These are phyloP conservation scores for Coelopa frigida DNA, from an alignment of 1,140 invertebrate genomes.

Conservation along the genomic window DNA sequence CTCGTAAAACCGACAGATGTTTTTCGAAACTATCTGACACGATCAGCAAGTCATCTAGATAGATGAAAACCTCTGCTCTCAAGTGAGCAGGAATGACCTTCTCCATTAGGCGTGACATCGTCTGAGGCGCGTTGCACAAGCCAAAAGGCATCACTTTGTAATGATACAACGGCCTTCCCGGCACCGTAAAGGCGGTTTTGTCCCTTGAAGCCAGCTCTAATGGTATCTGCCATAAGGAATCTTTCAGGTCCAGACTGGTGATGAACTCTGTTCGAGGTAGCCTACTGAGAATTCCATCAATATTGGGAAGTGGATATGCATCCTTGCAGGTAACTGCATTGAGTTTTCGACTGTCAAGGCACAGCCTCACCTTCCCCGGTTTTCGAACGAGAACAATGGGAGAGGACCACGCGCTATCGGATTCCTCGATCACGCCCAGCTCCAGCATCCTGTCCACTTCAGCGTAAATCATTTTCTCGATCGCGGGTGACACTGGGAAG, in stretches of 20 bases:
- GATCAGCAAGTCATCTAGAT: conserved; percentile 13
- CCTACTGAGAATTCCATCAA: conserved; percentile 29
- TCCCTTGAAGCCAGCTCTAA: conserved; percentile 14
- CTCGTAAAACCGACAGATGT: conserved; percentile 3
- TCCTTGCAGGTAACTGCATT: conserved; percentile 28
- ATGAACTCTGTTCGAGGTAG: conserved; percentile 17
- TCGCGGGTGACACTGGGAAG: conserved; percentile 18
- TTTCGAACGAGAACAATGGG: conserved; percentile 10
- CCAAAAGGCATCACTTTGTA: conserved; percentile 13
- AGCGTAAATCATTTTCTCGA: conserved; percentile 3
- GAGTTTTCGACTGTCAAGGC: conserved; percentile 26
- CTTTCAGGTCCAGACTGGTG: conserved; percentile 22
- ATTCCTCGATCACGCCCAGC: neutral
- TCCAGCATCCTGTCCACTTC: conserved; percentile 2
- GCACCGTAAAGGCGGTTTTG: conserved; percentile 42
- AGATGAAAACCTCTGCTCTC: conserved; percentile 10
- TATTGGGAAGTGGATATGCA: conserved; percentile 22
- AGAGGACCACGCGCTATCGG: conserved; percentile 1
- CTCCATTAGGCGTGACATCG: conserved; percentile 10
- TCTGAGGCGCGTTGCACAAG: conserved; percentile 19
- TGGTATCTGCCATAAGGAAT: conserved; percentile 15
- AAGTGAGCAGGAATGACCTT: conserved; percentile 40
- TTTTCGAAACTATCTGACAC: conserved; percentile 5
- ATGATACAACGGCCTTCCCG: conserved; percentile 32
- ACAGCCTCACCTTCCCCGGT: conserved; percentile 21